Evolutionary conservation across 1,140 invertebrate species (phyloP).

Genomic region (Bombus balteatus): DNA sequence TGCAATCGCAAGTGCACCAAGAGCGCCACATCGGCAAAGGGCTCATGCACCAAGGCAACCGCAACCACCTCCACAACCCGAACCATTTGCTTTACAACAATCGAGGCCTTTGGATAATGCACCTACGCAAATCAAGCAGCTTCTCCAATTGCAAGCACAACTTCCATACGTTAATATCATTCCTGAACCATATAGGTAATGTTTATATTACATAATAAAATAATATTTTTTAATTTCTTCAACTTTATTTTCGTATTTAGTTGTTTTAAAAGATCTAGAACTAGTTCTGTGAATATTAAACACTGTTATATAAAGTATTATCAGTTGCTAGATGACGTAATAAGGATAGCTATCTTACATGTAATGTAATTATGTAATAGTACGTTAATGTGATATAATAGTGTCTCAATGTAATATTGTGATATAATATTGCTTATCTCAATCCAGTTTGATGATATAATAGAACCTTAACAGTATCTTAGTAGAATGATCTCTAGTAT

Average conservation of each 20-base stretch:
- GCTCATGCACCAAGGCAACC: conserved; percentile 64
- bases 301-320: neutral
- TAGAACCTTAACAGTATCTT: too few species aligned
- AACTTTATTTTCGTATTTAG: neutral
- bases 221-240: neutral
- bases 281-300: neutral
- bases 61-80: conserved; percentile 43
- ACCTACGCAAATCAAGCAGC: conserved; percentile 76
- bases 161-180: conserved; percentile 79
- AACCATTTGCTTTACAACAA: conserved; percentile 66
- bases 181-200: conserved; percentile 77
- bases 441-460: too few species aligned
- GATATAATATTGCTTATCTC: too few species aligned
- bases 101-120: conserved; percentile 71
- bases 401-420: neutral
- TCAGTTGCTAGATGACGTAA: neutral
- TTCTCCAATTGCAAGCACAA: conserved; percentile 77
- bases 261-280: neutral
- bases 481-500: too few species aligned
- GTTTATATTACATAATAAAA: neutral
- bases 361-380: neutral
- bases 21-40: conserved; percentile 77
- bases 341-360: neutral
- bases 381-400: neutral
- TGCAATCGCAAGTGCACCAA: conserved; percentile 39